Evolutionary conservation across 2,888 invertebrate species (phyloP).

Genomic region (Ormyrus pomaceus): DNA sequence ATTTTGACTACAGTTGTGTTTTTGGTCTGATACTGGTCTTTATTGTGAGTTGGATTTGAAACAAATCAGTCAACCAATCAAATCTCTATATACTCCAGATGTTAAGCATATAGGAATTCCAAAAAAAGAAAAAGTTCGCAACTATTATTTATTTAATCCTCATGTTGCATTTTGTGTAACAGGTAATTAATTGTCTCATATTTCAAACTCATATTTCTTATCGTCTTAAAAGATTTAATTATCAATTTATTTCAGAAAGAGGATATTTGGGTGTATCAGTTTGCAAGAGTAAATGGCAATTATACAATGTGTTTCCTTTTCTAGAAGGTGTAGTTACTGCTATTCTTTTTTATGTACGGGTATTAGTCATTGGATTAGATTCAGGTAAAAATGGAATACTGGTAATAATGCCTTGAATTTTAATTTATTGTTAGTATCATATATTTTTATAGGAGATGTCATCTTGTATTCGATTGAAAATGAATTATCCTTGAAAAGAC

Average conservation of each 20-base stretch:
- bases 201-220: constrained; percentile 5
- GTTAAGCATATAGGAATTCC: constrained; percentile 55
- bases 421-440: not conserved
- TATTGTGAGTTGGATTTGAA: constrained; percentile 50
- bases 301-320: constrained; percentile 61
- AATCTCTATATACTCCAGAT: constrained; percentile 49
- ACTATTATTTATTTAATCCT: constrained; percentile 60
- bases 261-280: constrained; percentile 67
- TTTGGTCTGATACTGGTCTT: constrained; percentile 61
- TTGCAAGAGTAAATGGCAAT: constrained; percentile 60
- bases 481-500: constrained; percentile 53
- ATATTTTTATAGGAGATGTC: constrained; percentile 62
- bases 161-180: constrained; percentile 61
- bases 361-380: constrained; percentile 65
- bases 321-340: constrained; percentile 62
- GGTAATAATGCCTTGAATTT: not conserved
- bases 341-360: constrained; percentile 61
- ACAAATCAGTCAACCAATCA: constrained; percentile 11
- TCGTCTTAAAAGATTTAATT: not conserved
- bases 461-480: constrained; percentile 61
- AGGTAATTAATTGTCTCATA: constrained; percentile 58
- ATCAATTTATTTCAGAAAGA: constrained; percentile 58
- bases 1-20: constrained; percentile 58
- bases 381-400: constrained; percentile 60
- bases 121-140: constrained; percentile 31